A percentile compares a stretch with the other conserved stretches of the same genome.
Conservation (phyloP, 2,797 vertebrate genomes). For the Poeciliopsis presidionis region DNA sequence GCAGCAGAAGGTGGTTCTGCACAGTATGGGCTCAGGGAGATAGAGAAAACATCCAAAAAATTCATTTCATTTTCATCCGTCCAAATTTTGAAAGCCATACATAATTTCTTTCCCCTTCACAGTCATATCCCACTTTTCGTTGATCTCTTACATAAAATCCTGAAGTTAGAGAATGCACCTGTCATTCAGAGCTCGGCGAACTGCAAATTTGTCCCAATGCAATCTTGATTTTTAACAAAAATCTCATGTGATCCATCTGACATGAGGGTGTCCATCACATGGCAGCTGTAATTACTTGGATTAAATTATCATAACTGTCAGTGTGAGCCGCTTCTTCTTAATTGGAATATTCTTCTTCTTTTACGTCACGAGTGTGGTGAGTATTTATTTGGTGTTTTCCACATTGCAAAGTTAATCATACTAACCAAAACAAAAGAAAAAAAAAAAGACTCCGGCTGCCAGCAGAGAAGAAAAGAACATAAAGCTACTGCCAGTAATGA, state of each 20-base stretch:
- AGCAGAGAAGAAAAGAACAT: conserved; percentile 24
- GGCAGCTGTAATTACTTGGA: background rate
- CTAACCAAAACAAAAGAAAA: conserved; percentile 15
- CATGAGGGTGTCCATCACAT: background rate
- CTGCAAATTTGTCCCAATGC: background rate
- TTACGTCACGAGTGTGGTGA: background rate
- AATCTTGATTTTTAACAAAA: background rate
- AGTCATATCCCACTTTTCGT: background rate
- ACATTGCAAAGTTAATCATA: conserved; percentile 57
- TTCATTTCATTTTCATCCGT: background rate
- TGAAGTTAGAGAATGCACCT: background rate
- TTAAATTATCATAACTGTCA: background rate
- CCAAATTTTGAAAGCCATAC: background rate
- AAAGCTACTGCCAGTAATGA: conserved; percentile 62
- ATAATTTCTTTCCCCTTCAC: background rate
- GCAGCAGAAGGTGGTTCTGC: background rate
- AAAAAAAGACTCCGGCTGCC: conserved; percentile 46
- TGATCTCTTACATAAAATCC: background rate
- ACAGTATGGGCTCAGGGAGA: background rate
- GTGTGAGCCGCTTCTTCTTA: conserved; percentile 1
- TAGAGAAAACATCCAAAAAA: background rate
- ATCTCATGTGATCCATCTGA: background rate
- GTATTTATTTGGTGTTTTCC: conserved; percentile 46
- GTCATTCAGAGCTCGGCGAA: background rate
- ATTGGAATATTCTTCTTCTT: conserved; percentile 13